Evolutionary conservation across 2,888 invertebrate genomes (phyloP).

Genomic region (Hirtodrosophila duncani): DNA sequence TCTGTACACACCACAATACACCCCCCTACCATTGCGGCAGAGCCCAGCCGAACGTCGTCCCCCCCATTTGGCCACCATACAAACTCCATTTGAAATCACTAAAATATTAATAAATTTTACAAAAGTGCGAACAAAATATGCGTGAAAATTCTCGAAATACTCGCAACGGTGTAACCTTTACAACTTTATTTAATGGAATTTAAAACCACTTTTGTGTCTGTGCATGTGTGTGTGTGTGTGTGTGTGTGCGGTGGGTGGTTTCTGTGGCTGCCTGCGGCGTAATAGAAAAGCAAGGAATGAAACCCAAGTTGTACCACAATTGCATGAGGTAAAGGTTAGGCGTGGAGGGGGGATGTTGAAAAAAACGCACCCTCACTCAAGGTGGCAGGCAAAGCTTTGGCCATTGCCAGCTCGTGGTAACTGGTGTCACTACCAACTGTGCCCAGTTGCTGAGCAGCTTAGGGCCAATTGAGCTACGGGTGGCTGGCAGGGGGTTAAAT

Average conservation of each 20-base stretch:
- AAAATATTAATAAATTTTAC: slow-evolving; percentile 75
- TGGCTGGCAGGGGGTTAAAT: slow-evolving; percentile 43
- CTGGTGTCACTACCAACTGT: slow-evolving; percentile 72
- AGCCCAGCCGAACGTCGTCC: not conserved
- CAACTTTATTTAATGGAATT: slow-evolving; percentile 78
- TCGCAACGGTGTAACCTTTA: slow-evolving; percentile 40
- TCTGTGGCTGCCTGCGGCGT: slow-evolving; percentile 54
- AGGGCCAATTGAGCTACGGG: slow-evolving; percentile 63
- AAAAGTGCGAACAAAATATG: slow-evolving; percentile 75
- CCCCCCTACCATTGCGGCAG: slow-evolving; percentile 8
- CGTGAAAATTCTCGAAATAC: slow-evolving; percentile 65
- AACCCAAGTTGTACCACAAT: no score
- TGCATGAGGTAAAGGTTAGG: slow-evolving; percentile 72
- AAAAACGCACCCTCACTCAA: slow-evolving; percentile 39
- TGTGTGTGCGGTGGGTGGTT: slow-evolving; percentile 21
- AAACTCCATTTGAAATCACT: slow-evolving; percentile 73
- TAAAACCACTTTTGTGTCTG: slow-evolving; percentile 75
- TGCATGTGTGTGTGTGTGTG: no score
- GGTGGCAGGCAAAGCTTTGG: slow-evolving; percentile 53
- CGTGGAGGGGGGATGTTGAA: slow-evolving; percentile 39
- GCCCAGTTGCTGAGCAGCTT: slow-evolving; percentile 64
- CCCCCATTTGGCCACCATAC: slow-evolving; percentile 45
- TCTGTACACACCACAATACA: slow-evolving; percentile 8
- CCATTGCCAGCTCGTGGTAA: slow-evolving; percentile 19
- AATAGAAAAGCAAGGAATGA: slow-evolving; percentile 26